phyloP scores from a whole-genome alignment of 2,113 vertebrate genomes.

The Lichenostomus cassidix region DNA sequence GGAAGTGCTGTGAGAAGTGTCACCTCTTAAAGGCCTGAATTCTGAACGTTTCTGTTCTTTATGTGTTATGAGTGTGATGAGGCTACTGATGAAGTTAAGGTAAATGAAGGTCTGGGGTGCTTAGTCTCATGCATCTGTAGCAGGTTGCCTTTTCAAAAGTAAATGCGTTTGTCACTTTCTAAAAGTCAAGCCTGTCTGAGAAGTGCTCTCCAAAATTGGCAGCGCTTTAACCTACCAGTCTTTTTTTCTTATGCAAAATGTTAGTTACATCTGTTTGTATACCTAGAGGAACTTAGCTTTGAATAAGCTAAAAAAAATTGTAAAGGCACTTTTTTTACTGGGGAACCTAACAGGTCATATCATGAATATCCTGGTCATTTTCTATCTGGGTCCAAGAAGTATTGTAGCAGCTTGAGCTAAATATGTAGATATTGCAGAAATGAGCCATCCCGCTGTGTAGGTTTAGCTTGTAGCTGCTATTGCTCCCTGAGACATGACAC shows the following conservation, averaged over 20 bases:
- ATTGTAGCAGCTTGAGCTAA: not conserved
- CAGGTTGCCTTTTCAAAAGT: constrained; percentile 35
- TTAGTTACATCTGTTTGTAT: not conserved
- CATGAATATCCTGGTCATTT: not conserved
- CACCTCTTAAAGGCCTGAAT: not conserved
- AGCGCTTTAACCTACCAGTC: not conserved
- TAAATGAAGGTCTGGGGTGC: constrained; percentile 1
- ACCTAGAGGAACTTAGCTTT: not conserved
- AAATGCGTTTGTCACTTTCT: not conserved
- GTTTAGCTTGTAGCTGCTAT: not conserved
- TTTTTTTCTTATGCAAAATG: not conserved
- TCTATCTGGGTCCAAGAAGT: not conserved
- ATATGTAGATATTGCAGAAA: not conserved
- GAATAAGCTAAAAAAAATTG: not conserved
- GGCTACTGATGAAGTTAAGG: not conserved
- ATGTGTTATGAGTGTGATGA: not conserved
- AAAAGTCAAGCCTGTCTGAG: constrained; percentile 60
- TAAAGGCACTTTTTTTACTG: not conserved
- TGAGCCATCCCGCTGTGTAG: not conserved
- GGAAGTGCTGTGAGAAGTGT: not conserved
- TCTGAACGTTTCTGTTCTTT: not conserved
- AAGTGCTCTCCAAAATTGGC: constrained; percentile 65
- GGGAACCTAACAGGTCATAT: not conserved
- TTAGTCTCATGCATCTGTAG: not conserved
- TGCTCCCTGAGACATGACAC: not conserved